A percentile compares a stretch with the other conserved stretches of the same genome.
These are phyloP conservation scores for Willowsia nigromaculata DNA, from an alignment of 2,888 invertebrate genomes.

Conservation along the genomic window DNA sequence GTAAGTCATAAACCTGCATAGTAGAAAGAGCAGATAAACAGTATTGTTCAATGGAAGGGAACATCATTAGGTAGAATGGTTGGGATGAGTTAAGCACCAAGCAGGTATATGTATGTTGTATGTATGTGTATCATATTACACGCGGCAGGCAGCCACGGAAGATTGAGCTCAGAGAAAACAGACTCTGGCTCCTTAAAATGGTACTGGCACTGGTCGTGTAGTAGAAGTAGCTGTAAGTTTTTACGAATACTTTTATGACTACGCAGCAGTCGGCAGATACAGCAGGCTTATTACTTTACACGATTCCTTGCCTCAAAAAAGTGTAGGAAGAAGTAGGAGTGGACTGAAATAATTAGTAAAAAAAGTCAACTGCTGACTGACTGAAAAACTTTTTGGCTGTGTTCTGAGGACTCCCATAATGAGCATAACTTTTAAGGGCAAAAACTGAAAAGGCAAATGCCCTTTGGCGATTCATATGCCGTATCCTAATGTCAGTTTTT, in stretches of 20 bases:
- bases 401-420: background rate
- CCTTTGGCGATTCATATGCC: background rate
- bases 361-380: background rate
- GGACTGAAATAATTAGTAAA: slow-evolving; percentile 61
- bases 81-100: background rate
- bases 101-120: background rate
- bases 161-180: background rate
- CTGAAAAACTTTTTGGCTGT: slow-evolving; percentile 3
- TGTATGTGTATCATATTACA: background rate
- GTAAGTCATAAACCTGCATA: slow-evolving; percentile 83
- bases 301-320: background rate
- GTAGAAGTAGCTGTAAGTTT: background rate
- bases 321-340: slow-evolving; percentile 47
- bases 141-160: background rate
- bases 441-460: slow-evolving; percentile 21
- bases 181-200: background rate
- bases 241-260: background rate
- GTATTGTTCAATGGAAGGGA: slow-evolving; percentile 39
- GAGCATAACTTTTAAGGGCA: background rate
- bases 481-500: background rate
- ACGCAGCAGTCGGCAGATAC: background rate
- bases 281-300: background rate
- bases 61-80: background rate
- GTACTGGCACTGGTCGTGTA: background rate
- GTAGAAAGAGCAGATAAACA: slow-evolving; percentile 52